Percentiles rank a stretch among this genome's conserved stretches.
These are phyloP conservation scores for Agrypnus murinus DNA, from an alignment of 2,888 invertebrate species.

Conservation along the genomic window DNA sequence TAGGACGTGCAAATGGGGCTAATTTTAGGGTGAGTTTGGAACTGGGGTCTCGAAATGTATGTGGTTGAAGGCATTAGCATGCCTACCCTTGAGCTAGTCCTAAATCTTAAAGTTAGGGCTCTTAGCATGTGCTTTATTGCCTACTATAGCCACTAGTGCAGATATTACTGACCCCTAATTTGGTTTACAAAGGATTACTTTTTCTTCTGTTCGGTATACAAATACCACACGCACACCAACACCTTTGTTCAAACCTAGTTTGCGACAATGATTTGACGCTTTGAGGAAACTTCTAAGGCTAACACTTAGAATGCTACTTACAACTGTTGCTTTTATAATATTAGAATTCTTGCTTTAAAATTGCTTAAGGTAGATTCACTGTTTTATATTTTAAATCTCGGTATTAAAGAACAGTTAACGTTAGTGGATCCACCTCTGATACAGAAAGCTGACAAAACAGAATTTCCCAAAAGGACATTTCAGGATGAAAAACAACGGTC, in stretches of 20 bases:
- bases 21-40: conserved; percentile 45
- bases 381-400: too few species aligned
- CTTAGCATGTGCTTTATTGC: conserved; percentile 53
- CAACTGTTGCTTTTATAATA: too few species aligned
- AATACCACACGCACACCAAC: conserved; percentile 17
- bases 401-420: too few species aligned
- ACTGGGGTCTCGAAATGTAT: conserved; percentile 45
- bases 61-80: conserved; percentile 52
- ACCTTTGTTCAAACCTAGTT: not conserved
- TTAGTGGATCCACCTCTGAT: not conserved
- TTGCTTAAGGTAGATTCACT: too few species aligned
- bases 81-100: conserved; percentile 53
- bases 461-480: conserved; percentile 48
- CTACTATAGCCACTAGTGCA: conserved; percentile 40
- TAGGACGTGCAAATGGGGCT: conserved; percentile 49
- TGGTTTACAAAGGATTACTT: conserved; percentile 39
- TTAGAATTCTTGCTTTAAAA: too few species aligned
- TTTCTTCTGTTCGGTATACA: conserved; percentile 9
- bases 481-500: conserved; percentile 49
- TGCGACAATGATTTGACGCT: too few species aligned
- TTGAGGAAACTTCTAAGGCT: conserved; percentile 2
- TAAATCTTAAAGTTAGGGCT: conserved; percentile 53
- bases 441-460: conserved; percentile 4
- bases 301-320: too few species aligned
- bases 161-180: conserved; percentile 51